A percentile compares a stretch with the other conserved stretches of the same genome.
Evolutionary conservation across 2,888 invertebrate genomes (phyloP).

Genomic region (Gastracanthus pulcherrimus): DNA sequence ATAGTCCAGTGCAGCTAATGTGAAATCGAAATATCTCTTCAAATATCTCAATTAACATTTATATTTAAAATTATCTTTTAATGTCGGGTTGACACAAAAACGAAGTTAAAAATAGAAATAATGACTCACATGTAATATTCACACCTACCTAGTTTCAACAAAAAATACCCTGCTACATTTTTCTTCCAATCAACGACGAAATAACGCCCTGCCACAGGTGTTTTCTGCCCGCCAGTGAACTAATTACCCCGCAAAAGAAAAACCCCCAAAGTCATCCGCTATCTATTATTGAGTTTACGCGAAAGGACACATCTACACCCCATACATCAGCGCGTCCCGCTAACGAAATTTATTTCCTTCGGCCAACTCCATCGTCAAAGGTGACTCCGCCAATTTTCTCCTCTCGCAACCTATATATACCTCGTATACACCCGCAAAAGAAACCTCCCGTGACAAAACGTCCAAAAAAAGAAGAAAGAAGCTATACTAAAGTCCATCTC

Average conservation of each 20-base stretch:
- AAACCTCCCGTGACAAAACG: background rate
- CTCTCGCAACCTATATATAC: background rate
- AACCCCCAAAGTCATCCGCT: background rate
- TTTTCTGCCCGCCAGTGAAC: no score
- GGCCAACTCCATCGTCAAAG: background rate
- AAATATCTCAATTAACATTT: no score
- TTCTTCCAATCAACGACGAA: background rate
- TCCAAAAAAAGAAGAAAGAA: background rate
- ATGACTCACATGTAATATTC: no score
- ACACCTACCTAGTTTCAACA: no score
- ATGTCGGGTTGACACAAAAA: no score
- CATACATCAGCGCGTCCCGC: background rate
- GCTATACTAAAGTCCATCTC: background rate
- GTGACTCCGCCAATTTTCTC: background rate
- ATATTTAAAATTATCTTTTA: no score
- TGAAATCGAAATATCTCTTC: no score
- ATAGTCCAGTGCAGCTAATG: no score
- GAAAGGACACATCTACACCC: background rate
- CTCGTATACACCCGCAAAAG: no score
- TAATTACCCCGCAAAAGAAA: background rate
- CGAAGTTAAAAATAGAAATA: no score
- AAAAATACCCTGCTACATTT: no score
- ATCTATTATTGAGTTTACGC: background rate
- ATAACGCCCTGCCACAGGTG: no score
- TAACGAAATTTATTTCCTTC: background rate